phyloP scores from a whole-genome alignment of 2,113 vertebrate genomes.

The Tyto alba region DNA sequence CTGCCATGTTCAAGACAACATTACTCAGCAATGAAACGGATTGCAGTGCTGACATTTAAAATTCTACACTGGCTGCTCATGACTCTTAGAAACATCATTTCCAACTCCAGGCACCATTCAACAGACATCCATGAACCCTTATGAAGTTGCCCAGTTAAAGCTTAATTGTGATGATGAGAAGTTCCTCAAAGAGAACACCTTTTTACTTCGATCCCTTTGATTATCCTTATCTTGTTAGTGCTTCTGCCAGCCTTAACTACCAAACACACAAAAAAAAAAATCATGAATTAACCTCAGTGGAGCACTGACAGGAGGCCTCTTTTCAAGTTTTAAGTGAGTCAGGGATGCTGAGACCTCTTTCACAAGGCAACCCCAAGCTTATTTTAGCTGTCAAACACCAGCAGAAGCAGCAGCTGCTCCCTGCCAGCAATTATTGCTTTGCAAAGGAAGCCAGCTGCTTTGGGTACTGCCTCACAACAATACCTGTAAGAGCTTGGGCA shows the following conservation, averaged over 20 bases:
- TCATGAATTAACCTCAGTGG: background rate
- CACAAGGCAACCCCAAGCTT: background rate
- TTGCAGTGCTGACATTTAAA: background rate
- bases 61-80: background rate
- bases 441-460: background rate
- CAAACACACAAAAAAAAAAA: background rate
- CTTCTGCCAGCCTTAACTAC: background rate
- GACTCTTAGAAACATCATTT: background rate
- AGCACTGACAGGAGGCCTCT: background rate
- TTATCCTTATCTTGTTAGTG: background rate
- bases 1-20: background rate
- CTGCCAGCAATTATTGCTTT: background rate
- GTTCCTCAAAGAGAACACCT: background rate
- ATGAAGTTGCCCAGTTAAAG: background rate
- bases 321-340: background rate
- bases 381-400: background rate
- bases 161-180: background rate
- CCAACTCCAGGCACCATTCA: background rate
- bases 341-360: background rate
- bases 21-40: background rate
- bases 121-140: background rate
- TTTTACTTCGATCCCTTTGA: background rate
- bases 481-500: background rate
- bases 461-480: background rate
- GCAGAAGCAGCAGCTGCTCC: conserved; percentile 4